Evolutionary conservation across 2,797 vertebrate genomes (phyloP).

Genomic region (Xiphophorus birchmanni): DNA sequence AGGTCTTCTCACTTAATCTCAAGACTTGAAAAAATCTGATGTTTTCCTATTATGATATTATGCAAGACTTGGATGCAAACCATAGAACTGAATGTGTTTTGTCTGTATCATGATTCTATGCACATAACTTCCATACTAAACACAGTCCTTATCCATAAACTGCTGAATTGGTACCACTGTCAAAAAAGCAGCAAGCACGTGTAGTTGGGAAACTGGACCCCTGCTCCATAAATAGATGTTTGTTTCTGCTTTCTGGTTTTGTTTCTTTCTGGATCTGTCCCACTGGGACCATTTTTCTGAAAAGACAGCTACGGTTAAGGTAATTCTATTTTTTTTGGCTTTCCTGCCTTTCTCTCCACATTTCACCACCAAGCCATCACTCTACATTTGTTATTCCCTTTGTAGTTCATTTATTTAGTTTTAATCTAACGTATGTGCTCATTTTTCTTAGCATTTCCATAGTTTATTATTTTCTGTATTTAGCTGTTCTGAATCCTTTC

Average conservation of each 20-base stretch:
- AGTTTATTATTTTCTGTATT: background rate
- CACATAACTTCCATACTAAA: slow-evolving; percentile 22
- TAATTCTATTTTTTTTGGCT: slow-evolving; percentile 51
- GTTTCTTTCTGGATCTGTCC: slow-evolving; percentile 72
- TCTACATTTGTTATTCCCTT: slow-evolving; percentile 4
- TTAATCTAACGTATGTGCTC: background rate
- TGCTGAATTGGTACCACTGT: slow-evolving; percentile 74
- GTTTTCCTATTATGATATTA: background rate
- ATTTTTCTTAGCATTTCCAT: background rate
- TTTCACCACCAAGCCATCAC: slow-evolving; percentile 22
- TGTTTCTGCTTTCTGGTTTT: slow-evolving; percentile 77
- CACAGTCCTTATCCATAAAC: slow-evolving; percentile 65
- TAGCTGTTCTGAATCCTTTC: background rate
- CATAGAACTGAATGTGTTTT: background rate
- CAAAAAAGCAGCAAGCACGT: slow-evolving; percentile 62
- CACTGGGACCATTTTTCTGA: slow-evolving; percentile 76
- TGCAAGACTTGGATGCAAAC: background rate
- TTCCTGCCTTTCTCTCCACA: slow-evolving; percentile 25
- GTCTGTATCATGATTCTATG: too few relatives aligned
- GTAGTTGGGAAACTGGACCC: slow-evolving; percentile 71
- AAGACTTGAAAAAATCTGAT: background rate
- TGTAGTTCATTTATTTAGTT: background rate
- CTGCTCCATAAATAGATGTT: slow-evolving; percentile 78
- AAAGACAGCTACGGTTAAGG: slow-evolving; percentile 68
- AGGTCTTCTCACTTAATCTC: background rate